Evolutionary conservation across 2,113 vertebrate genomes (phyloP), one percentile per base, ranked within the genome.

Genomic region (Erpornis zantholeuca): DNA sequence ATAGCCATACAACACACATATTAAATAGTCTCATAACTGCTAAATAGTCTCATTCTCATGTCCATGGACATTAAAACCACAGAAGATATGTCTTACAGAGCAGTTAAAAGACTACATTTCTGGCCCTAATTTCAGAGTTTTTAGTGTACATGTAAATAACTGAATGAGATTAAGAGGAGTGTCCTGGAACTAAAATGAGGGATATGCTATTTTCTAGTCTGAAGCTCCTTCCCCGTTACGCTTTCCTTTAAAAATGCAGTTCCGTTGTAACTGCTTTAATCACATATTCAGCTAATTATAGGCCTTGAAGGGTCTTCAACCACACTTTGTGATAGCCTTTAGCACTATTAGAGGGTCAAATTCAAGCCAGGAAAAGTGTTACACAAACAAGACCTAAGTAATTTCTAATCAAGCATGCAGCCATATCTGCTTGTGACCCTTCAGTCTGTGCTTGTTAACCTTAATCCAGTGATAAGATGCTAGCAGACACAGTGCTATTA

Each of bases 381-480:
- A 89, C 61, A 95, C 89, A 91, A 94, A 91, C 1, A 7, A 91
- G 60, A 80, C 61, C 47, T 89, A 91, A 86, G 60, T 93, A 94
- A 94, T n/a, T 87, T 68, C 61, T 95, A 92, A 84, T 87, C 35
- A 78, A 90, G 85, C 59, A 66, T 65, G 80, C 45, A 93, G 47
- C 15, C 8, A 0, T 14, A 88, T 50, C 90, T 90, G 20, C 81
- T 66, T 57, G 70, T 0, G 2, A 77, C 92, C 86, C 88, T 56
- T 90, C 82, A 22, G 82, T 29, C 88, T 66, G 45, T 45, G 21
- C 53, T 81, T 81, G 60, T 93, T 97, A 94, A 96, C 94, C 88
- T 91, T 96, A 97, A 97, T 93, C 94, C 82, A 59, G 53, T 70
- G 73, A 79, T 90, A 81, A 89, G 56, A 54, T 33, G 44, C 60